A percentile compares a stretch with the other conserved stretches of the same genome.
These are phyloP conservation scores for Limenitis camilla DNA, from an alignment of 2,888 invertebrate species.

Conservation along the genomic window DNA sequence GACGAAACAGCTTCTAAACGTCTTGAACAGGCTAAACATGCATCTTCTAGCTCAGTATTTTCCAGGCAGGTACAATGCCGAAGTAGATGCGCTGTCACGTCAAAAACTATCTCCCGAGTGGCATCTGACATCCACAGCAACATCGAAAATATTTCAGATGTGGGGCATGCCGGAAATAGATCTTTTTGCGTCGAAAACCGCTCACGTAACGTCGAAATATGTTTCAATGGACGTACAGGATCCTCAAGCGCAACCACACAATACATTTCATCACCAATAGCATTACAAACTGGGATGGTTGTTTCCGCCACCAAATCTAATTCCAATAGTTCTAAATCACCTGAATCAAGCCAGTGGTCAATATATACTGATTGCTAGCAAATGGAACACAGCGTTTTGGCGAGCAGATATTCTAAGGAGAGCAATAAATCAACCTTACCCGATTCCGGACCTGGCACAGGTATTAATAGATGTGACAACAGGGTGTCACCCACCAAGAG, in stretches of 20 bases:
- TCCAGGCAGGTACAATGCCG: neutral
- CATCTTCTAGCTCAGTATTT: neutral
- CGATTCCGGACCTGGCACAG: conserved; percentile 11
- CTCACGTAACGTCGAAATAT: conserved; percentile 12
- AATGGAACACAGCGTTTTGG: conserved; percentile 22
- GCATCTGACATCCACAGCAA: conserved; percentile 15
- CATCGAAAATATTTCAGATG: conserved; percentile 14
- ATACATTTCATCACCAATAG: conserved; percentile 31
- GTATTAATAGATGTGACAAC: conserved; percentile 18
- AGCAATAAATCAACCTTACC: conserved; percentile 12
- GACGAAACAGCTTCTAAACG: neutral
- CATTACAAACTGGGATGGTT: conserved; percentile 27
- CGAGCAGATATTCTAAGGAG: conserved; percentile 24
- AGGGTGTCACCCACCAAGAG: conserved; percentile 13
- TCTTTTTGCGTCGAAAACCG: conserved; percentile 16
- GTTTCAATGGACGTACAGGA: conserved; percentile 8
- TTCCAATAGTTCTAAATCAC: conserved; percentile 25
- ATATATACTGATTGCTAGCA: conserved; percentile 14
- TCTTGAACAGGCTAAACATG: neutral
- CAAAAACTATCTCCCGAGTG: conserved; percentile 18
- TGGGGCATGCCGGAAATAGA: conserved; percentile 23
- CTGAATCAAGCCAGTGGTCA: conserved; percentile 2
- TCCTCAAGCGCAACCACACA: conserved; percentile 2
- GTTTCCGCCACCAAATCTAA: conserved; percentile 32
- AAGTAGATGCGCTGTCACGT: conserved; percentile 29